Evolutionary conservation across 2,113 vertebrate species (phyloP).

Genomic region (Sphaerodactylus townsendi): DNA sequence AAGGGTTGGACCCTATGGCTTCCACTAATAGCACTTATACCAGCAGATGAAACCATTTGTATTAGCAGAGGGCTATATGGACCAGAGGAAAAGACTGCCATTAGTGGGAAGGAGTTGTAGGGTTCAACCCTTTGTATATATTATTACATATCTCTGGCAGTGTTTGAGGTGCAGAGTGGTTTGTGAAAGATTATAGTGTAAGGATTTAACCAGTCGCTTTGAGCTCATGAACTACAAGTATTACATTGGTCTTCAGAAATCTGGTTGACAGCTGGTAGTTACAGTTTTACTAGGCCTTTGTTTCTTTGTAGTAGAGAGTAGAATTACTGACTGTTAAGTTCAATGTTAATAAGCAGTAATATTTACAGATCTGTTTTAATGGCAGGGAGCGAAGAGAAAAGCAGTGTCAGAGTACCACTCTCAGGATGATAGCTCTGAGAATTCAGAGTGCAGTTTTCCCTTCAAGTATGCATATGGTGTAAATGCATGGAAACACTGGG

Average conservation of each 20-base stretch:
- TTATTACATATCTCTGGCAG: not conserved
- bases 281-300: not conserved
- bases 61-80: too few species aligned
- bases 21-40: too few species aligned
- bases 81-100: too few species aligned
- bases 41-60: too few species aligned
- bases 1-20: too few species aligned
- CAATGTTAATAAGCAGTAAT: not conserved
- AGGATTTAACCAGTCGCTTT: not conserved
- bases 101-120: too few species aligned
- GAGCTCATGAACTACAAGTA: constrained; percentile 7
- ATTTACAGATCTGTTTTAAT: constrained; percentile 36
- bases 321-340: constrained; percentile 12
- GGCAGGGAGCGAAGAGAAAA: constrained; percentile 88
- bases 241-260: not conserved
- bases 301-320: not conserved
- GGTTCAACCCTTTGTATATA: too few species aligned
- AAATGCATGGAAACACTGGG: constrained; percentile 95
- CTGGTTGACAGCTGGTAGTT: not conserved
- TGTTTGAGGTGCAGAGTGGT: not conserved
- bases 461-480: constrained; percentile 89
- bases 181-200: not conserved
- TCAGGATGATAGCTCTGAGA: constrained; percentile 74
- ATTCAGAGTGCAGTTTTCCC: constrained; percentile 81
- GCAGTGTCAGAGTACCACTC: constrained; percentile 80